phyloP scores from a whole-genome alignment of 2,113 vertebrate genomes.

The Syrrhaptes paradoxus region DNA sequence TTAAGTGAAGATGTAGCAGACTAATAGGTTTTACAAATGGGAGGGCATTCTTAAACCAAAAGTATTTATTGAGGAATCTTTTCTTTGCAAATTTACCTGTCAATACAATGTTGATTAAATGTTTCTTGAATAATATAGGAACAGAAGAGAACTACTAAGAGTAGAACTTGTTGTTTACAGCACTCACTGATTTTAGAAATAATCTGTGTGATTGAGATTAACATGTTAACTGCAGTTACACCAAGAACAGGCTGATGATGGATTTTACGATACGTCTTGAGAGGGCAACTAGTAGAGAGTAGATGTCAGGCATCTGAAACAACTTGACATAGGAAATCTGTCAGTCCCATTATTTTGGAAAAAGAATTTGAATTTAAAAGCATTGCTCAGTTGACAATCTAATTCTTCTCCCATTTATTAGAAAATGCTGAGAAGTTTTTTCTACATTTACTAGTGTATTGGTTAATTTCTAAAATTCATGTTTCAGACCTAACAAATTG shows the following conservation, averaged over 20 bases:
- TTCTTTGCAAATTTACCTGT: background rate
- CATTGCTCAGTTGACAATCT: background rate
- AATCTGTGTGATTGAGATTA: background rate
- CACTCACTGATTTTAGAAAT: background rate
- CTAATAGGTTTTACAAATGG: background rate
- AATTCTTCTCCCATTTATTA: background rate
- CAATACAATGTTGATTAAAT: background rate
- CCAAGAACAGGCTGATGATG: background rate
- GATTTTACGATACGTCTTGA: background rate
- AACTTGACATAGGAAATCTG: background rate
- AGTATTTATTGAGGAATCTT: background rate
- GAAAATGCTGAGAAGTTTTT: background rate
- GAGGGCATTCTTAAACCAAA: background rate
- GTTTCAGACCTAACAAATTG: background rate
- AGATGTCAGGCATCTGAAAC: background rate
- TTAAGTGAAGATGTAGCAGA: background rate
- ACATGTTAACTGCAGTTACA: background rate
- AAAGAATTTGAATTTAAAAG: slow-evolving; percentile 11
- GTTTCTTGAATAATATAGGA: background rate
- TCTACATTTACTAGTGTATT: background rate
- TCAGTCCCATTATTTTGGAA: background rate
- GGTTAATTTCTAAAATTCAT: slow-evolving; percentile 9
- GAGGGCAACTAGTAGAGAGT: background rate
- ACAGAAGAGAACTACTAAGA: background rate
- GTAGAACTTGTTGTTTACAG: background rate